Conservation (phyloP, 2,113 vertebrate genomes). For the Lates calcarifer region DNA sequence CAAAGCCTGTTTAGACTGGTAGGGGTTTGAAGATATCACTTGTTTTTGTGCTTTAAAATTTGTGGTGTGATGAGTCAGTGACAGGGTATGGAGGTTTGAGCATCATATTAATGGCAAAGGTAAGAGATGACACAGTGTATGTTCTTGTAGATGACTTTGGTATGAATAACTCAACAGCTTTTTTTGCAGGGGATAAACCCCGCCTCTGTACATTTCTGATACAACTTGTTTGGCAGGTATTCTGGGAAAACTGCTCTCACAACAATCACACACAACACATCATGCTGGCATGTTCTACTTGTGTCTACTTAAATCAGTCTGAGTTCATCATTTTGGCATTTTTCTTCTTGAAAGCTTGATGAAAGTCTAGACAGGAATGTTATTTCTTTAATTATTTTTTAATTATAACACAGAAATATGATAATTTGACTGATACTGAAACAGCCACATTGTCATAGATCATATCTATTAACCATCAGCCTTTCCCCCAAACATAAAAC, state of each 20-base stretch:
- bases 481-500: background rate
- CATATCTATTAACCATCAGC: background rate
- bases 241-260: constrained; percentile 30
- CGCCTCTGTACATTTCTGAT: constrained; percentile 45
- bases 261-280: constrained; percentile 9
- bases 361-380: background rate
- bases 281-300: background rate
- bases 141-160: background rate
- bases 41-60: constrained; percentile 2
- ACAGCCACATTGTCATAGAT: background rate
- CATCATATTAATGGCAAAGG: background rate
- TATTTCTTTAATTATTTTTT: background rate
- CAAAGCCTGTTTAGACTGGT: background rate
- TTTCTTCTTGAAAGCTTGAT: background rate
- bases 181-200: constrained; percentile 32
- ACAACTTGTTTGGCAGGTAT: constrained; percentile 64
- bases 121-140: background rate
- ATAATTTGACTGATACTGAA: background rate
- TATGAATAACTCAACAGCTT: constrained; percentile 37
- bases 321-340: background rate
- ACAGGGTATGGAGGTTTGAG: background rate
- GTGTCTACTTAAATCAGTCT: background rate
- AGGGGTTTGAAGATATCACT: background rate
- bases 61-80: constrained; percentile 13
- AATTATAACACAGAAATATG: background rate